These are phyloP conservation scores for Tetanocera ferruginea DNA, from an alignment of 2,888 invertebrate genomes.

Conservation along the genomic window DNA sequence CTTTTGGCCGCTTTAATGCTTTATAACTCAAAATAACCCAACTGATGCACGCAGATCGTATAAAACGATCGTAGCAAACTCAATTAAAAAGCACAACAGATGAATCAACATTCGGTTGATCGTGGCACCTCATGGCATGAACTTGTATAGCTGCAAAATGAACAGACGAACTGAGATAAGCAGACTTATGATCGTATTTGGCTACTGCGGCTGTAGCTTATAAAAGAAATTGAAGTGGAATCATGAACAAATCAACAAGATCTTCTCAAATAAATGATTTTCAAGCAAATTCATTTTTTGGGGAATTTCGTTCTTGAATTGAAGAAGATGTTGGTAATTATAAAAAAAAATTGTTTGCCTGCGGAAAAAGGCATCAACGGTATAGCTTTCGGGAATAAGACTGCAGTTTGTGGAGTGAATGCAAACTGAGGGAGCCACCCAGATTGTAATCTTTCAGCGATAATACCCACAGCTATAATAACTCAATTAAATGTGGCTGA, in stretches of 20 bases:
- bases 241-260: constrained; percentile 13
- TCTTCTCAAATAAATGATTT: constrained; percentile 5
- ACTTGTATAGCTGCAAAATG: neutral
- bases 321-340: constrained; percentile 18
- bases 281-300: constrained; percentile 7
- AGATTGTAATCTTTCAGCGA: constrained; percentile 48
- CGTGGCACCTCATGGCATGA: constrained; percentile 2
- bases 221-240: neutral
- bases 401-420: neutral
- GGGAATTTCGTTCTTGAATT: neutral
- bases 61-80: constrained; percentile 1
- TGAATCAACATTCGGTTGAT: neutral
- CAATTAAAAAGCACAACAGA: neutral
- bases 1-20: neutral
- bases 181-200: neutral
- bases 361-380: too few species aligned
- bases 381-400: neutral
- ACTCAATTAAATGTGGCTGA: constrained; percentile 18
- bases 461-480: constrained; percentile 43
- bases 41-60: neutral
- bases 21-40: neutral
- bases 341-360: neutral
- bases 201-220: neutral
- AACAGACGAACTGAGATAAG: neutral
- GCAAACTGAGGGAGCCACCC: constrained; percentile 49